These are phyloP conservation scores for Dromas ardeola DNA, from an alignment of 2,113 vertebrate species.

Conservation along the genomic window DNA sequence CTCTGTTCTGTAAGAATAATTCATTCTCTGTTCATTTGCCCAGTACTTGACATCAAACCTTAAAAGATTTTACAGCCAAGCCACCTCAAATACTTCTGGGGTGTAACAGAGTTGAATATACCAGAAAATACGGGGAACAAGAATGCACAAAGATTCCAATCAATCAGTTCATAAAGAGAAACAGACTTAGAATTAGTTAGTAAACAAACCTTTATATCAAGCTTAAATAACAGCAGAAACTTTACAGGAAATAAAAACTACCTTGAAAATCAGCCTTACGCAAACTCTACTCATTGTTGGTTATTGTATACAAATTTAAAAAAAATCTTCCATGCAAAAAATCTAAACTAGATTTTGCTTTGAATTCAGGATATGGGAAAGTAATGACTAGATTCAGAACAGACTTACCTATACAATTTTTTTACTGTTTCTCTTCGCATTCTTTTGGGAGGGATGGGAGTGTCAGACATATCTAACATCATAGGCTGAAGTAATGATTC, in stretches of 20 bases:
- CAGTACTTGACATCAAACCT: neutral
- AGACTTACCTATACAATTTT: constrained; percentile 63
- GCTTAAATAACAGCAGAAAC: neutral
- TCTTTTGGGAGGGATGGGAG: constrained; percentile 76
- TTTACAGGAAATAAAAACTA: neutral
- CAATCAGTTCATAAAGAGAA: neutral
- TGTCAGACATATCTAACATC: constrained; percentile 49
- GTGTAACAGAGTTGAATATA: neutral
- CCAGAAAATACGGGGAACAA: neutral
- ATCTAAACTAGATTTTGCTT: neutral
- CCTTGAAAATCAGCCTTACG: neutral
- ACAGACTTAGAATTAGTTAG: neutral
- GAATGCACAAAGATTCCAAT: neutral
- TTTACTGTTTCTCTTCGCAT: constrained; percentile 72
- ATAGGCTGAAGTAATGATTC: constrained; percentile 41
- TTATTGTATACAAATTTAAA: neutral
- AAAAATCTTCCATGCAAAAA: neutral
- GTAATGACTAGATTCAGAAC: neutral
- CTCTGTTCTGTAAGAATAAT: neutral
- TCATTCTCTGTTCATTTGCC: neutral
- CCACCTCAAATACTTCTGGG: neutral
- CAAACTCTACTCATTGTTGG: neutral
- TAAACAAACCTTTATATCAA: neutral
- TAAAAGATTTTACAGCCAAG: neutral
- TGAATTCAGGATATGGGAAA: neutral